phyloP scores from a whole-genome alignment of 2,888 invertebrate genomes.

The Drosophila demipolita region DNA sequence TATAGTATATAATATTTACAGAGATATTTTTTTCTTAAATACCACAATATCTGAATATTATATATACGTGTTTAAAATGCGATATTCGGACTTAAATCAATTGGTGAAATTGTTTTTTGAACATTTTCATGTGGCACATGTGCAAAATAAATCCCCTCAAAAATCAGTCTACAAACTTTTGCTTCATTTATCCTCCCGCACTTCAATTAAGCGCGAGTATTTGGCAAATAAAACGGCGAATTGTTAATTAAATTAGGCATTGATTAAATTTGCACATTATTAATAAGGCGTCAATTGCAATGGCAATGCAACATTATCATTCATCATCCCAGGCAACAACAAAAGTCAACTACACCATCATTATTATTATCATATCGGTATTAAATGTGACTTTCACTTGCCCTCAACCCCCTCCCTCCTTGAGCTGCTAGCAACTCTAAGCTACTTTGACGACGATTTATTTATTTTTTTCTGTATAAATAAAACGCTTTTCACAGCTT shows the following conservation, averaged over 20 bases:
- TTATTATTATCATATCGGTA: slow-evolving; percentile 10
- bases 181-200: slow-evolving; percentile 5
- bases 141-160: slow-evolving; percentile 1
- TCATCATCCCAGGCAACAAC: slow-evolving; percentile 4
- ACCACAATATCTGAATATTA: neutral
- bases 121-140: slow-evolving; percentile 19
- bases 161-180: slow-evolving; percentile 53
- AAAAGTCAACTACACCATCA: slow-evolving; percentile 6
- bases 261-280: slow-evolving; percentile 71
- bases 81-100: neutral
- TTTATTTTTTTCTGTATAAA: slow-evolving; percentile 3
- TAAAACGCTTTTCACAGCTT: slow-evolving; percentile 45
- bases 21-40: neutral
- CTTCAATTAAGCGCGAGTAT: slow-evolving; percentile 21
- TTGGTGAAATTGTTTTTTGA: slow-evolving; percentile 1
- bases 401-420: neutral
- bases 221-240: slow-evolving; percentile 34
- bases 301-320: slow-evolving; percentile 52
- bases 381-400: slow-evolving; percentile 49
- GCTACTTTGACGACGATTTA: slow-evolving; percentile 69
- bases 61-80: neutral
- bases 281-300: slow-evolving; percentile 67
- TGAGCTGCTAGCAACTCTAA: slow-evolving; percentile 20
- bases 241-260: slow-evolving; percentile 71
- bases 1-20: neutral